Percentiles rank a stretch among this genome's conserved stretches.
Evolutionary conservation across 1,140 invertebrate species (phyloP).

Genomic region (Teleopsis dalmanni): DNA sequence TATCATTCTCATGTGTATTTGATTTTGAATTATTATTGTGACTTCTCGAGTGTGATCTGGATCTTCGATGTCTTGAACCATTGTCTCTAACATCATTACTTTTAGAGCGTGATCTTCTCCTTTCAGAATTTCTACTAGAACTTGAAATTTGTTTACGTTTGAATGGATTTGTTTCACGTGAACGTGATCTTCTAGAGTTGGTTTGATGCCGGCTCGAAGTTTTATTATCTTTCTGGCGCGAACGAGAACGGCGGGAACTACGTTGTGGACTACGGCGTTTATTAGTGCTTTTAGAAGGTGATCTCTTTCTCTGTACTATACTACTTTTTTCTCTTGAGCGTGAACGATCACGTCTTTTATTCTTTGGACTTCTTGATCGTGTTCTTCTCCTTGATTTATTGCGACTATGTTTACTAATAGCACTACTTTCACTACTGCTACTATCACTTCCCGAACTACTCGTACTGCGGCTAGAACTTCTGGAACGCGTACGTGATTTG

Average conservation of each 20-base stretch:
- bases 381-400: conserved; percentile 5
- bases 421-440: too few species aligned
- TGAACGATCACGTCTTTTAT: background rate
- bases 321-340: background rate
- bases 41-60: conserved; percentile 9
- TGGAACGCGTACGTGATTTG: conserved; percentile 5
- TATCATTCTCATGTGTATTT: background rate
- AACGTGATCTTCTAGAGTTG: background rate
- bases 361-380: background rate
- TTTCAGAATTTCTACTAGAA: background rate
- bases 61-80: background rate
- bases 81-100: background rate
- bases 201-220: background rate
- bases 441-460: background rate
- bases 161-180: background rate
- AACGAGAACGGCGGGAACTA: too few species aligned
- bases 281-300: background rate
- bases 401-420: too few species aligned
- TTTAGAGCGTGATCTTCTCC: background rate
- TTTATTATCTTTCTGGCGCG: too few species aligned
- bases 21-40: conserved; percentile 6
- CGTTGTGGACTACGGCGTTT: too few species aligned
- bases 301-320: background rate
- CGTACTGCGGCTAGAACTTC: conserved; percentile 5
- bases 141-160: background rate